Percentiles rank a stretch among this genome's conserved stretches.
phyloP scores from a whole-genome alignment of 2,797 vertebrate genomes.

The Acrossocheilus wenchowensis region DNA sequence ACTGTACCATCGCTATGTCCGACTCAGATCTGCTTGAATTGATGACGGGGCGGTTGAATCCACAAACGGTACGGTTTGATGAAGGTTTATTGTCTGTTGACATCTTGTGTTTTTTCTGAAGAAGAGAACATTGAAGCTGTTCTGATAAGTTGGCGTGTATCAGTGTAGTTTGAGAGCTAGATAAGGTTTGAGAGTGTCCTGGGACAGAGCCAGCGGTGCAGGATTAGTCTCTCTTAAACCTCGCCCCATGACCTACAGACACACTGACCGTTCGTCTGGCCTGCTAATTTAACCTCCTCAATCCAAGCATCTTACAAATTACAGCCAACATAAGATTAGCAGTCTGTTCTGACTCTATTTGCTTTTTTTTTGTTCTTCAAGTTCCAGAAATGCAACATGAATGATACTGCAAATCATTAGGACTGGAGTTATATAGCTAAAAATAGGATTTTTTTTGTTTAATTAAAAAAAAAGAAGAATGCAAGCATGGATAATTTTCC shows the following conservation, averaged over 20 bases:
- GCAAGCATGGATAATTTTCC: too few relatives aligned
- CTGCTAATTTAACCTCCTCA: neutral
- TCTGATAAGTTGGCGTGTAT: neutral
- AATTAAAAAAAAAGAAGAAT: too few relatives aligned
- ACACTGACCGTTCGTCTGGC: neutral
- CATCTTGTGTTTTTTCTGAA: neutral
- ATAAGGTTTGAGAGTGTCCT: neutral
- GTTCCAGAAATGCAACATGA: too few relatives aligned
- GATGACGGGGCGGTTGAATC: constrained; percentile 93
- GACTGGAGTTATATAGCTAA: too few relatives aligned
- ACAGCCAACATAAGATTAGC: neutral
- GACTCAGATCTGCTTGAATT: constrained; percentile 86
- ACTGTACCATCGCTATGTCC: constrained; percentile 88
- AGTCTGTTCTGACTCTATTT: neutral
- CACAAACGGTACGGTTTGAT: constrained; percentile 84
- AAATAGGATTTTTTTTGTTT: too few relatives aligned
- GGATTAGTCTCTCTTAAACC: constrained; percentile 18
- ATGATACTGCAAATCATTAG: too few relatives aligned
- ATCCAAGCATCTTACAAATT: neutral
- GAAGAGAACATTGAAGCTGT: neutral
- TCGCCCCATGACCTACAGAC: neutral
- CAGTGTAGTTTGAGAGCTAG: neutral
- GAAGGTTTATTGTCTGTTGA: neutral
- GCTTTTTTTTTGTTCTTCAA: too few relatives aligned
- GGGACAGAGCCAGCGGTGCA: constrained; percentile 1